Evolutionary conservation across 2,113 vertebrate genomes (phyloP), one percentile per base, ranked within the genome.

Genomic region (Suricata suricatta): DNA sequence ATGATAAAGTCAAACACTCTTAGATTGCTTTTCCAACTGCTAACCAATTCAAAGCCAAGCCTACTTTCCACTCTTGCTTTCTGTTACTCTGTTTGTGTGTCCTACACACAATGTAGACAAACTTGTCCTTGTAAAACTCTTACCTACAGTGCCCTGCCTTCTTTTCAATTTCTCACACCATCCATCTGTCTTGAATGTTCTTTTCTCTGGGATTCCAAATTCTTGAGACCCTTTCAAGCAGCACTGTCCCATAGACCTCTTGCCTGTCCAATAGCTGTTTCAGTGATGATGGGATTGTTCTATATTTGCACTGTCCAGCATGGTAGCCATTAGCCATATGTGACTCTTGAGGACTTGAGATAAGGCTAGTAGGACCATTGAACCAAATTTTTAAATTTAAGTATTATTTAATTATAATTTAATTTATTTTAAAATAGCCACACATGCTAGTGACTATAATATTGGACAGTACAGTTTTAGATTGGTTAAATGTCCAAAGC

Each of bases 361-460:
- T 47, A 13, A 25, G 64, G 12, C 25, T 66, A 38, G 21, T 86
- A 38, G 25, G n/a, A 41, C 16, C 15, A n/a, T 68, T n/a, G 27
- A 27, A 41, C n/a, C 79, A 25, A 47, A 44, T 52, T 92, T 47
- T 66, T 60, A 25, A 47, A 44, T 52, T 92, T 66, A 52, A 57
- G 5, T n/a, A 35, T 54, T 57, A 52, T 33, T 72, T 89, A 38
- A 38, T 80, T 86, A 64, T 87, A 90, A 74, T 54, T 54, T 83
- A 77, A 76, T 10, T 71, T 86, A 76, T 54, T 87, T 90, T 81
- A 88, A 84, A 81, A 72, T 33, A 85, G 33, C 11, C 35, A 77
- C 12, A 47, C 3, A 3, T 35, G 54, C 8, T 38, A 60, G 33
- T 88, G 66, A 13, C 16, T 60, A 25, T 69, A 44, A 35, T 8